A percentile compares a stretch with the other conserved stretches of the same genome.
phyloP scores from a whole-genome alignment of 2,888 invertebrate genomes.

The Drosophila merina region DNA sequence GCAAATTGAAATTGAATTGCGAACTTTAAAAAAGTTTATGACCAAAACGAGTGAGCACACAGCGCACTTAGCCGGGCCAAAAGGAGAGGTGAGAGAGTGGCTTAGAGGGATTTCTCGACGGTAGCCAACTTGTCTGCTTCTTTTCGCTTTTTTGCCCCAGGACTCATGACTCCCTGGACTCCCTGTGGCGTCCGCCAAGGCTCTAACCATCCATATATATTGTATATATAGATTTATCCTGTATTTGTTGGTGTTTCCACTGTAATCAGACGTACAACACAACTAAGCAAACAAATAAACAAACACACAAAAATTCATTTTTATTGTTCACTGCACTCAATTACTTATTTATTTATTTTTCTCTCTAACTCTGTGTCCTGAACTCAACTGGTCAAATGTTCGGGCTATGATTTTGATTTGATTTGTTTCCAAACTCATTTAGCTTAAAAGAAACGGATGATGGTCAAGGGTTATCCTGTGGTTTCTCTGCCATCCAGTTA shows the following conservation, averaged over 20 bases:
- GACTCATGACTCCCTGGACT: constrained; percentile 16
- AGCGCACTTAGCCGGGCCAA: constrained; percentile 31
- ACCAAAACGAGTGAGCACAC: constrained; percentile 48
- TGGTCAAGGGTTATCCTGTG: constrained; percentile 8
- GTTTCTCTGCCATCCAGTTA: constrained; percentile 20
- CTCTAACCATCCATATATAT: constrained; percentile 6
- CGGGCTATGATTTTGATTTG: constrained; percentile 31
- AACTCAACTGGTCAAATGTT: constrained; percentile 16
- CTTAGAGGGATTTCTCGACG: constrained; percentile 19
- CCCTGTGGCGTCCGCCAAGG: constrained; percentile 1
- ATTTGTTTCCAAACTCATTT: constrained; percentile 51
- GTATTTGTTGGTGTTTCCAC: constrained; percentile 47
- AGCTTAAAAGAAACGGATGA: constrained; percentile 12
- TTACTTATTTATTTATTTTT: constrained; percentile 62
- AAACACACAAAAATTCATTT: constrained; percentile 53
- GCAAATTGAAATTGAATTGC: constrained; percentile 79
- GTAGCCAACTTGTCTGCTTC: constrained; percentile 34
- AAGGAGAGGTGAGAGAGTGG: constrained; percentile 13
- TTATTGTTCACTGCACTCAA: constrained; percentile 74
- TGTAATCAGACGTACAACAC: constrained; percentile 47
- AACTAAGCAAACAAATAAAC: constrained; percentile 6
- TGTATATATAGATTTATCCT: not conserved
- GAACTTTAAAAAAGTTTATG: constrained; percentile 75
- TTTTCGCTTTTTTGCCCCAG: constrained; percentile 18
- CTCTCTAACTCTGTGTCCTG: not conserved